Evolutionary conservation across 2,888 invertebrate species (phyloP), one percentile per base, ranked within the genome.

Genomic region (Hirtodrosophila duncani): DNA sequence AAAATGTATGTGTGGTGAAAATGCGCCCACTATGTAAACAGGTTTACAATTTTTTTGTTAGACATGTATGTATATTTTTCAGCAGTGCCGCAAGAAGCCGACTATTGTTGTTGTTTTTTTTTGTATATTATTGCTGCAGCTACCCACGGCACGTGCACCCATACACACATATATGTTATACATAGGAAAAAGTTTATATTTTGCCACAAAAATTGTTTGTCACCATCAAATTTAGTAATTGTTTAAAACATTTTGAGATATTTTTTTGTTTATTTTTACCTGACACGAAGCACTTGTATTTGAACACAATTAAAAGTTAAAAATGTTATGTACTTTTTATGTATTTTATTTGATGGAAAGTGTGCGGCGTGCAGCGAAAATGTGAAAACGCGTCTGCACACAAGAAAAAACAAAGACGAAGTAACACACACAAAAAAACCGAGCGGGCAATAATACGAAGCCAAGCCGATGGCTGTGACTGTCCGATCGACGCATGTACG

Each of bases 331-430:
- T n/a, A n/a, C n/a, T n/a, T n/a, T n/a, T n/a, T n/a, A n/a, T n/a
- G n/a, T n/a, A n/a, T n/a, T n/a, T n/a, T n/a, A 33, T 44, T 11
- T 26, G 44, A 33, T 45, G 20, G 48, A 55, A 43, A 37, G 49
- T n/a, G n/a, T n/a, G n/a, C 31, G 27, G 34, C 24, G 24, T 5
- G 34, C 50, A 46, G 64, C 65, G 61, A 37, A 42, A 42, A 41
- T 57, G 46, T 31, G 29, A 66, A 59, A 81, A 70, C 70, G 67
- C 70, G 81, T 81, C 81, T 74, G 74, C 79, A 74, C 74, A 56
- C 67, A 72, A 69, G 67, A 43, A 67, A n/a, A 67, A 67, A 78
- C 81, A 77, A 74, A 79, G 67, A 34, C 75, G 57, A 72, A 78
- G 56, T 78, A 64, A 69, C 52, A 46, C n/a, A n/a, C n/a, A n/a